Conservation (phyloP, 92 coral and sea anemone genomes). For the Siderastrea siderea region DNA sequence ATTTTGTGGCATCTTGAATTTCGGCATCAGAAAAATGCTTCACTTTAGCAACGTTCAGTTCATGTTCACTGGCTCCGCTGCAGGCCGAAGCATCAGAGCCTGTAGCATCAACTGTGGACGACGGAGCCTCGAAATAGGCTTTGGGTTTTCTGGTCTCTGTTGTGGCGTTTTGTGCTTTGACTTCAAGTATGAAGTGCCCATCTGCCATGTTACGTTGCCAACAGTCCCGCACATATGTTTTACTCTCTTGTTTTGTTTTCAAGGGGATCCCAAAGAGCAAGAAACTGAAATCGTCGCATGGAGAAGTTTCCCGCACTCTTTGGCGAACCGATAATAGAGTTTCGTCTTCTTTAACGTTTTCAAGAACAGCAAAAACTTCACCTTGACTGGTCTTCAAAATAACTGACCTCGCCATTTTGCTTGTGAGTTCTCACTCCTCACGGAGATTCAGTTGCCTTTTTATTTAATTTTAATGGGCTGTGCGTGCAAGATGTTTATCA, state of each 20-base stretch:
- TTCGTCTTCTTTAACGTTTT: not conserved
- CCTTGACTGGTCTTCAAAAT: not conserved
- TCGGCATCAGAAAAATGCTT: no score
- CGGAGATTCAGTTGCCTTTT: no score
- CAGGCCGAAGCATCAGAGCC: no score
- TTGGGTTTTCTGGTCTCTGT: not conserved
- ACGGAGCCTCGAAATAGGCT: not conserved
- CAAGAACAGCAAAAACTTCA: not conserved
- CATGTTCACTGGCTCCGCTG: no score
- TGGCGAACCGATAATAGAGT: not conserved
- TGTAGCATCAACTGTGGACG: not conserved
- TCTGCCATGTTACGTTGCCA: not conserved
- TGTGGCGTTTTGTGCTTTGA: not conserved
- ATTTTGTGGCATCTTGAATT: no score
- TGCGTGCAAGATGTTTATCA: no score
- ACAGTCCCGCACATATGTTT: not conserved
- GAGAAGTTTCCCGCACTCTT: not conserved
- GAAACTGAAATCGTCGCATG: not conserved
- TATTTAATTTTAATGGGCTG: no score
- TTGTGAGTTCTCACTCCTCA: not conserved
- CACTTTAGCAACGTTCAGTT: no score
- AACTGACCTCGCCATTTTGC: not conserved
- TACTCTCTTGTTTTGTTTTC: not conserved
- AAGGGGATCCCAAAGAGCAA: not conserved
- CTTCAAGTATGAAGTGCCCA: not conserved